Conservation (phyloP, 2,113 vertebrate species). For the Thamnophis sirtalis region DNA sequence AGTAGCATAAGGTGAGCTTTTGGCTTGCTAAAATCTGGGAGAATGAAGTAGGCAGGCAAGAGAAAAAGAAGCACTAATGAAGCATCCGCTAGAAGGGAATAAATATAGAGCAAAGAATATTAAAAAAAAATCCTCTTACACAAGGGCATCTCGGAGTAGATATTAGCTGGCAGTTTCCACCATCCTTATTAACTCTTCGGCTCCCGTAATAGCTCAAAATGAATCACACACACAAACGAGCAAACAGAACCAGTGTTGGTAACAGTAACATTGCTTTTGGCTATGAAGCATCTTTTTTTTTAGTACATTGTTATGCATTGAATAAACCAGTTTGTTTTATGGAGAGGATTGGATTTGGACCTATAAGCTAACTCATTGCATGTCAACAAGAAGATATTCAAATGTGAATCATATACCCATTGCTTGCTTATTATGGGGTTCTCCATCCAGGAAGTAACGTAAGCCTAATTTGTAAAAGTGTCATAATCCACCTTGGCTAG, state of each 20-base stretch:
- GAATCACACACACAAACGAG: not conserved
- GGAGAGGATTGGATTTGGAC: conserved; percentile 29
- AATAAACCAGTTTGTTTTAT: conserved; percentile 14
- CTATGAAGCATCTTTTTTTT: conserved; percentile 23
- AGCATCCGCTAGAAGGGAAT: conserved; percentile 22
- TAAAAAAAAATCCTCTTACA: conserved; percentile 35
- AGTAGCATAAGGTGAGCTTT: conserved; percentile 75
- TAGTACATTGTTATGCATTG: conserved; percentile 25
- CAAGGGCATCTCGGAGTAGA: conserved; percentile 32
- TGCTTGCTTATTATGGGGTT: not conserved
- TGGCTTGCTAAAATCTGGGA: conserved; percentile 57
- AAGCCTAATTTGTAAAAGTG: not conserved
- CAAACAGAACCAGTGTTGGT: conserved; percentile 7
- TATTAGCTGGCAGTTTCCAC: conserved; percentile 55
- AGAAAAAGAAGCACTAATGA: conserved; percentile 26
- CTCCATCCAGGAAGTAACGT: not conserved
- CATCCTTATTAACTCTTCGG: conserved; percentile 54
- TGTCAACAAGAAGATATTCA: not conserved
- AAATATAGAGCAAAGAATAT: conserved; percentile 33
- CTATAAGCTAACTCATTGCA: not conserved
- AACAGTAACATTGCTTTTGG: conserved; percentile 25
- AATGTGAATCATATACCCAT: not conserved
- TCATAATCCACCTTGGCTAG: not conserved
- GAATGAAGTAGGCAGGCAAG: conserved; percentile 49
- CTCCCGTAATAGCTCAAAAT: not conserved